Base-by-base conservation (phyloP, 2,888 invertebrate species). In the Aelia acuminata region DNA sequence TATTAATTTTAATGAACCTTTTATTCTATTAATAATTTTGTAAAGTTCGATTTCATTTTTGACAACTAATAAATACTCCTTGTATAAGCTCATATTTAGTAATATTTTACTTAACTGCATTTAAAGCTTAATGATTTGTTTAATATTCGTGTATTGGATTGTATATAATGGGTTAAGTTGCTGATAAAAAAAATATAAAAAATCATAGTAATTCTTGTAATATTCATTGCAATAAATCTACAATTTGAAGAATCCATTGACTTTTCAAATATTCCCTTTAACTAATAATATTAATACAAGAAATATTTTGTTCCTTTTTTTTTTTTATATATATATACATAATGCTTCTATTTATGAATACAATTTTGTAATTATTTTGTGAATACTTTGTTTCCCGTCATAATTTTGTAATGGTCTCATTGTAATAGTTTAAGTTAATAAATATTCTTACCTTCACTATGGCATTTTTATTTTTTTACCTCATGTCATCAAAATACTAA, bases 381-480 rank as follows among this genome's bases (percentile, higher is more conserved):
- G 84, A 84, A 84, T 84, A 84, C 35, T 84, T 53, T 85, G 43
- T 85, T 53, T 50, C 43, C 43, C 48, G 20, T 50, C n/a, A 85
- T 39, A 85, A 26, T 85, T 85, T 85, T 85, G 85, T 85, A 31
- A 85, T 85, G 85, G 85, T 49, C 85, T 85, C 85, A 85, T 53
- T 53, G 53, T 53, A 85, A 85, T 85, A 85, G 35, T 50, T 53
- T 53, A 85, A 53, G 53, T 85, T 53, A 48, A 85, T 85, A 85
- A 85, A 85, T 85, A 85, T 85, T 85, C 53, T 20, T 49, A 50
- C 53, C 85, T 85, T 53, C 39, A 48, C 35, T 49, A n/a, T 84
- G 84, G 35, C 35, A 35, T 35, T 70, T 5, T 35, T 26, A 10
- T 26, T 70, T 70, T 70, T 70, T 70, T 70, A 35, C 63, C 63